phyloP scores from a whole-genome alignment of 2,797 vertebrate species.

The Acanthopagrus latus region DNA sequence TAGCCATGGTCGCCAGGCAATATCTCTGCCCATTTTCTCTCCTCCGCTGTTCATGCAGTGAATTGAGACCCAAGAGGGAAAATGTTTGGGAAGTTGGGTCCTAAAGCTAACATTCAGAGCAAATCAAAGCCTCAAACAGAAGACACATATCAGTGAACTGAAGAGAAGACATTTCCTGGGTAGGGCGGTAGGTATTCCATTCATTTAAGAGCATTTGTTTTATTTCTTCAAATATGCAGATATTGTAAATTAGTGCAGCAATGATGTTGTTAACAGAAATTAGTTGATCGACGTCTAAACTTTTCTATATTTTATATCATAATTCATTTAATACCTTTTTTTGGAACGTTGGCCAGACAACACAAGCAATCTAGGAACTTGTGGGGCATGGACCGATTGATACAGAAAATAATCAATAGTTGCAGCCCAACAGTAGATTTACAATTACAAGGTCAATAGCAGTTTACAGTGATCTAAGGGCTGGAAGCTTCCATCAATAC shows the following conservation, averaged over 20 bases:
- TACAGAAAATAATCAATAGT: slow-evolving; percentile 56
- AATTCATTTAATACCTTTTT: slow-evolving; percentile 13
- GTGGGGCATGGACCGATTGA: slow-evolving; percentile 26
- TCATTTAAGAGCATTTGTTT: slow-evolving; percentile 4
- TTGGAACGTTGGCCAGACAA: neutral
- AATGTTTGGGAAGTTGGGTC: slow-evolving; percentile 68
- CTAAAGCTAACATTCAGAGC: slow-evolving; percentile 37
- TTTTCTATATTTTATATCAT: slow-evolving; percentile 1
- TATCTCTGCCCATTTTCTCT: slow-evolving; percentile 82
- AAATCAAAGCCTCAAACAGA: slow-evolving; percentile 52
- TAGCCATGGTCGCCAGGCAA: slow-evolving; percentile 80
- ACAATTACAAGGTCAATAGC: slow-evolving; percentile 47
- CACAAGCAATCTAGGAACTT: slow-evolving; percentile 17
- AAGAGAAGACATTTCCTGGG: slow-evolving; percentile 2
- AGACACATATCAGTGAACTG: neutral
- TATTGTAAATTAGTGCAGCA: neutral
- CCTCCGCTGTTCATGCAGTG: slow-evolving; percentile 73
- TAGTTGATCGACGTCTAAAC: neutral
- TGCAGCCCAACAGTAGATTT: slow-evolving; percentile 43
- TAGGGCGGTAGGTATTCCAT: neutral
- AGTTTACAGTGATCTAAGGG: slow-evolving; percentile 54
- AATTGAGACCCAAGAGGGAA: slow-evolving; percentile 72
- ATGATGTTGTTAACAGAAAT: neutral
- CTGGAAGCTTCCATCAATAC: slow-evolving; percentile 48
- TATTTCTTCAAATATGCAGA: neutral